Conservation (phyloP, 2,113 vertebrate species). For the Cettia cetti region DNA sequence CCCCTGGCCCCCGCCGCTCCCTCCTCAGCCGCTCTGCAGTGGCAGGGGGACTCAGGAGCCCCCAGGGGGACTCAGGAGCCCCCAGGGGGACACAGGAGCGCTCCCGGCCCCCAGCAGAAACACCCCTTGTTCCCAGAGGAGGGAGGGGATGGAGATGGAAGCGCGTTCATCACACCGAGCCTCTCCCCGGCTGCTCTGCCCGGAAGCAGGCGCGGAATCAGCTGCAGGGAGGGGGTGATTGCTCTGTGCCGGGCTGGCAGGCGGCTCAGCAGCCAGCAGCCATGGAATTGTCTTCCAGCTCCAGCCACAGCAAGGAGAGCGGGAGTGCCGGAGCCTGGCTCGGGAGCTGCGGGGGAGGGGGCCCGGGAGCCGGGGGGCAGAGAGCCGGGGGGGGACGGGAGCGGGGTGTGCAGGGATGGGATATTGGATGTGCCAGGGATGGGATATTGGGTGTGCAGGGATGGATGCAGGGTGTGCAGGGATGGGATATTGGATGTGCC, state of each 20-base stretch:
- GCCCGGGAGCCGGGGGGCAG: neutral
- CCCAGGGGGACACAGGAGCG: neutral
- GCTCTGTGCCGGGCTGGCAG: neutral
- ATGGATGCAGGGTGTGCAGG: too few relatives aligned
- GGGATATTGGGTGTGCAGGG: too few relatives aligned
- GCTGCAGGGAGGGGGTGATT: accelerated
- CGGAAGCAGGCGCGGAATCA: accelerated
- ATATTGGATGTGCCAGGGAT: too few relatives aligned
- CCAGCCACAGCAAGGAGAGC: accelerated
- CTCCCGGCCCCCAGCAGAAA: neutral
- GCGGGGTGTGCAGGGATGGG: too few relatives aligned
- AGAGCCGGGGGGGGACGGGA: neutral
- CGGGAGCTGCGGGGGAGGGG: neutral
- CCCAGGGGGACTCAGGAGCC: neutral
- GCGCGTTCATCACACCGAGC: accelerated
- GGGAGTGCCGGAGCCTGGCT: neutral
- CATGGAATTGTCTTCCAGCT: accelerated
- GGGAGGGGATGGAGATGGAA: neutral
- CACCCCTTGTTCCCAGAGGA: accelerated
- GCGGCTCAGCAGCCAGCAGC: neutral
- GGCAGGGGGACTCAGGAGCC: neutral
- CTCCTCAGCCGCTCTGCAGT: accelerated
- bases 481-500: too few relatives aligned
- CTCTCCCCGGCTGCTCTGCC: neutral
- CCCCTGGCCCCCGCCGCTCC: accelerated